These are phyloP conservation scores for Martes martes DNA, from an alignment of 2,113 vertebrate genomes.

Conservation along the genomic window DNA sequence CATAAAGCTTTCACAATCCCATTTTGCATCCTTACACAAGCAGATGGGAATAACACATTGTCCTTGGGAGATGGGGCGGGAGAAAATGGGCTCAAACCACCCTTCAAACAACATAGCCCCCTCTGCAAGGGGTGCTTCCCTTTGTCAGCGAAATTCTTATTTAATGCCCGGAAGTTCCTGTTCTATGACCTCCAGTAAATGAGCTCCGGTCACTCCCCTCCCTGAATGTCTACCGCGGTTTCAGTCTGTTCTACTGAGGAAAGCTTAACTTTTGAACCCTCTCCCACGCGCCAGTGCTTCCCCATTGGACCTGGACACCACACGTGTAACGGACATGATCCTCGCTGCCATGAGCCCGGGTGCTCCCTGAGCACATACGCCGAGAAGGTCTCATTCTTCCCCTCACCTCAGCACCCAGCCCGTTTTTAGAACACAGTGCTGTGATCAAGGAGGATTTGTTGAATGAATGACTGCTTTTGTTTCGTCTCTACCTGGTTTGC, in stretches of 20 bases:
- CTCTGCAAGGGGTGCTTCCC: neutral
- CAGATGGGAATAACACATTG: neutral
- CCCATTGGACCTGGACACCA: neutral
- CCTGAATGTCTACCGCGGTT: neutral
- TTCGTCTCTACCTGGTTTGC: neutral
- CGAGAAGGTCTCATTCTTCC: neutral
- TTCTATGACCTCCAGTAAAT: neutral
- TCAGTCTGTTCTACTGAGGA: neutral
- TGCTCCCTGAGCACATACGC: neutral
- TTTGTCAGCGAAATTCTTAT: neutral
- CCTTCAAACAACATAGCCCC: neutral
- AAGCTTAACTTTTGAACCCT: neutral
- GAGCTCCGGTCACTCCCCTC: no score
- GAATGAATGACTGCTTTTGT: neutral
- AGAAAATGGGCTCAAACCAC: neutral
- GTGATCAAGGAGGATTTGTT: neutral
- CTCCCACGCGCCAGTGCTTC: neutral
- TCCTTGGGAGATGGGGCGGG: neutral
- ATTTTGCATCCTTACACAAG: neutral
- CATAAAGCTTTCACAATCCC: neutral
- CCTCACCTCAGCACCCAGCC: neutral
- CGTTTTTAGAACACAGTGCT: neutral
- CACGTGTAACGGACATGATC: neutral
- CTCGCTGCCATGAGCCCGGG: neutral
- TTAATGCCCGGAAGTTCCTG: neutral